Evolutionary conservation across 1,140 invertebrate species (phyloP).

Genomic region (Brachionus rubens): DNA sequence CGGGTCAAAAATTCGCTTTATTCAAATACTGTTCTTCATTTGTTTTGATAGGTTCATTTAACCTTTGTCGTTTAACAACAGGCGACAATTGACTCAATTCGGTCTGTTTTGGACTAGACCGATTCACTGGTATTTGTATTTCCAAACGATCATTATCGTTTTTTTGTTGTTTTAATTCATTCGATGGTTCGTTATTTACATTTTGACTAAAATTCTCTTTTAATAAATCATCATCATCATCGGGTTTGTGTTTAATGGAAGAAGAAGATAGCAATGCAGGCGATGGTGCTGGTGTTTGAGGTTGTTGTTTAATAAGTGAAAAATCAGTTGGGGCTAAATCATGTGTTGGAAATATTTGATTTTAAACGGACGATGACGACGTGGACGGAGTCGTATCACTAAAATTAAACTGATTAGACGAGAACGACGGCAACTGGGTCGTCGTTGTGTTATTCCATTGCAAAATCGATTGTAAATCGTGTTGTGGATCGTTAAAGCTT

Average conservation of each 20-base stretch:
- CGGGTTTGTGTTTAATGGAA: background rate
- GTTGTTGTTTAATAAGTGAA: background rate
- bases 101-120: no score
- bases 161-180: background rate
- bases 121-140: slow-evolving; percentile 5
- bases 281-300: background rate
- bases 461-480: slow-evolving; percentile 10
- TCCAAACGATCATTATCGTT: slow-evolving; percentile 11
- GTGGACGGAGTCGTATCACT: background rate
- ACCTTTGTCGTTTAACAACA: background rate
- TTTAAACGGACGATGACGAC: background rate
- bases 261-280: background rate
- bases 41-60: background rate
- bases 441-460: slow-evolving; percentile 1
- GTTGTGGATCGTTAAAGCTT: background rate
- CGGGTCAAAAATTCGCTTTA: slow-evolving; percentile 22
- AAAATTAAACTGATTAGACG: background rate
- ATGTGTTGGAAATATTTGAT: slow-evolving; percentile 27
- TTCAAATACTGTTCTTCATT: slow-evolving; percentile 5
- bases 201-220: slow-evolving; percentile 15
- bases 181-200: background rate
- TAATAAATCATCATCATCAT: background rate
- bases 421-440: background rate
- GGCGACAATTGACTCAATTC: background rate
- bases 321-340: background rate